Evolutionary conservation across 2,888 invertebrate species (phyloP), one percentile per base, ranked within the genome.

Genomic region (Luperina nickerlii): DNA sequence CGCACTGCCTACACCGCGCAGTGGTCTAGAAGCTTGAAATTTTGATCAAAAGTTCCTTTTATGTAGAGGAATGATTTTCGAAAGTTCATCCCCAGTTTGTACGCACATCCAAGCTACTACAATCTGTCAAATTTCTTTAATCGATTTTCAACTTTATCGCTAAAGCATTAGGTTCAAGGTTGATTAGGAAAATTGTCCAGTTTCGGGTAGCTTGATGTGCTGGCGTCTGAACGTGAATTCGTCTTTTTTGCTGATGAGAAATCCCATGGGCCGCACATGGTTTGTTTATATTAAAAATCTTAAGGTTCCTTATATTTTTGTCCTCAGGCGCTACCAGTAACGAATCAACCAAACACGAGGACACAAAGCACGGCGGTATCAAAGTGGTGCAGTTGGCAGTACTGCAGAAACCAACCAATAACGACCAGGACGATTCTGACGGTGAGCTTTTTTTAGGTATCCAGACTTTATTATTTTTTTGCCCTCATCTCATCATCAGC

Each of bases 311-410:
- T 42, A 15, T 74, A 15, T 57, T 3, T n/a, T 71, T 71, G 42
- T 69, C 32, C 11, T 0, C 86, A 90, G 90, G 90, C 76, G 78
- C 84, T n/a, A 85, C 93, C 48, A 87, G 88, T 75, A 91, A 87
- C 71, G 94, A 94, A 13, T 66, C 88, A 6, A 92, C 1, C 73
- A 84, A 90, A 74, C 90, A 89, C 15, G 95, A 95, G 5, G 94
- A 95, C 0, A 76, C 84, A 11, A 95, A 95, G 76, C 90, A 92
- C 0, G 93, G 94, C 57, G 94, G 95, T 79, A 96, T 96, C 87
- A 97, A 96, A 84, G 96, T 96, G 82, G 96, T 96, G 63, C 96
- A 96, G 85, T 92, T 96, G 66, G 95, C 96, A 0, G 95, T 95
- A 8, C 92, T 96, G 76, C 96, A 96, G 93, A 96, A 96, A 82